Base-by-base conservation (phyloP, 2,797 vertebrate species). In the Apogon talboti region DNA sequence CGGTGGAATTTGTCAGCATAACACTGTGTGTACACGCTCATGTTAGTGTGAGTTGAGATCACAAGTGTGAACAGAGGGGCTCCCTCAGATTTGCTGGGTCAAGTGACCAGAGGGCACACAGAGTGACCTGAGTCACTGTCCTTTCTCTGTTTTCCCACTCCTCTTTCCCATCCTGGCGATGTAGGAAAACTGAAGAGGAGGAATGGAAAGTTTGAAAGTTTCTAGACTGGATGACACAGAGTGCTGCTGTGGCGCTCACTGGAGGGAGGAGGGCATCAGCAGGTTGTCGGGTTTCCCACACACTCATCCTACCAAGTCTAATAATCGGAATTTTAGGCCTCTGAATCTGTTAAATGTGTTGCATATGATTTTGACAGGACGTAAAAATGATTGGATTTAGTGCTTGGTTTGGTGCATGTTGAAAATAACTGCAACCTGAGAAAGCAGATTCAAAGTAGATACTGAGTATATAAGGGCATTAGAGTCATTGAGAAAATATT, bases 1-100 rank as follows among this genome's bases (percentile, higher is more conserved):
- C 49, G 14, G 28, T 59, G 79, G 80, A 89, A 86, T 89, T 82
- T 81, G 80, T 85, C 82, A 83, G 76, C 70, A 59, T 71, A 73
- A 83, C 63, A 69, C 58, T 58, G 65, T 77, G 76, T 87, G 81
- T 76, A 75, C 76, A 80, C 38, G 59, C 46, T 81, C 66, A 63
- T 65, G 55, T 59, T 59, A 68, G 63, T 81, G 77, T 66, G 72
- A 82, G 84, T 33, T 54, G 40, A 78, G 62, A 60, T 84, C 79
- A 73, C 38, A 16, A 3, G 33, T 74, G 66, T 74, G 64, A 81
- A 44, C 73, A 38, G 50, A 64, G 64, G 64, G 42, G 21, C 64
- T 82, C 65, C 68, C 51, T 76, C 45, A 45, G 51, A 70, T 74
- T 74, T 71, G 50, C 35, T 30, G 19, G 69, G 56, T 77, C 55